Percentiles rank a stretch among this genome's conserved stretches.
Conservation (phyloP, 2,113 vertebrate species). For the Gulo gulo region DNA sequence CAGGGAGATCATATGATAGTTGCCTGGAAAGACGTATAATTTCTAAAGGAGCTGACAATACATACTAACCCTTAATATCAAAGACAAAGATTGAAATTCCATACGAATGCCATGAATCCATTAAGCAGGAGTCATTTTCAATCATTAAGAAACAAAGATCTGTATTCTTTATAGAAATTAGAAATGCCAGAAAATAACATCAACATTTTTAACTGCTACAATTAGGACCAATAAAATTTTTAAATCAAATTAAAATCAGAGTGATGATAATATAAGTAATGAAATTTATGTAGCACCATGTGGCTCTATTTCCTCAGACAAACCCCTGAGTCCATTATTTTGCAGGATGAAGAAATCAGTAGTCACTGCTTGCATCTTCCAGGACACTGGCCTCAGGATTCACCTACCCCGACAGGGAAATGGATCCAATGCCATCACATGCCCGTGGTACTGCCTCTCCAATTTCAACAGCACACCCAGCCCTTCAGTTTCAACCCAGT, state of each 20-base stretch:
- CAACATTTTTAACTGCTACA: slow-evolving; percentile 70
- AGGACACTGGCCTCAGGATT: background rate
- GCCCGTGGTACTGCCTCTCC: background rate
- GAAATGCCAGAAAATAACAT: slow-evolving; percentile 70
- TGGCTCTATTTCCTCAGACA: slow-evolving; percentile 60
- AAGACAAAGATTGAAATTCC: slow-evolving; percentile 71
- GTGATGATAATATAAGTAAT: slow-evolving; percentile 71
- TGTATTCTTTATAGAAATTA: slow-evolving; percentile 71
- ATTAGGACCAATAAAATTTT: slow-evolving; percentile 58
- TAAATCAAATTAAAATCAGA: slow-evolving; percentile 73
- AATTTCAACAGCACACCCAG: background rate
- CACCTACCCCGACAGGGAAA: background rate
- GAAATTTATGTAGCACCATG: slow-evolving; percentile 60
- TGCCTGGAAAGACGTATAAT: slow-evolving; percentile 39
- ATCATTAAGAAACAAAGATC: slow-evolving; percentile 73
- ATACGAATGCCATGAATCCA: slow-evolving; percentile 65
- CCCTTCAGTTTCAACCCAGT: background rate
- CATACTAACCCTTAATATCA: slow-evolving; percentile 64
- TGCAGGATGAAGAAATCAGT: background rate
- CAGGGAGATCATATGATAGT: no score
- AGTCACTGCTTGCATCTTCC: background rate
- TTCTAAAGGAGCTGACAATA: slow-evolving; percentile 69
- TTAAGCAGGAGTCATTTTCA: slow-evolving; percentile 75
- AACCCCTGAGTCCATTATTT: slow-evolving; percentile 36
- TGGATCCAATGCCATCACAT: background rate